Percentiles rank a stretch among this genome's conserved stretches.
phyloP scores from a whole-genome alignment of 2,797 vertebrate species.

The Podargus strigoides region DNA sequence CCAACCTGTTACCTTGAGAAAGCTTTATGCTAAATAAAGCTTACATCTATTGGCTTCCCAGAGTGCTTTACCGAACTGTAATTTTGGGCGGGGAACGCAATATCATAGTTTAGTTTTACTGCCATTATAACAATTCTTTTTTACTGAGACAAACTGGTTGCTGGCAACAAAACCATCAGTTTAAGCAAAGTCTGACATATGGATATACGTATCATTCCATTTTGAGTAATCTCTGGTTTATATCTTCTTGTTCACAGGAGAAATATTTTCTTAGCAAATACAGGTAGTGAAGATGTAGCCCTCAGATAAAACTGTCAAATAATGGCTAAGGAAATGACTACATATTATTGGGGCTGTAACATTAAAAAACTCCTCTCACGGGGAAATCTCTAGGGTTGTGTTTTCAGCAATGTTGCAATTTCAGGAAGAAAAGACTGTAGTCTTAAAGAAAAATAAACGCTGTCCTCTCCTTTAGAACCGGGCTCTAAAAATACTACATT shows the following conservation, averaged over 20 bases:
- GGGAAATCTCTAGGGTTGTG: background rate
- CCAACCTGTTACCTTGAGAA: background rate
- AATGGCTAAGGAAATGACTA: background rate
- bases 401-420: background rate
- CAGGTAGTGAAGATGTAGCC: background rate
- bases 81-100: background rate
- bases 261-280: background rate
- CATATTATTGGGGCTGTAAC: background rate
- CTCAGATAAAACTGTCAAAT: background rate
- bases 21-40: background rate
- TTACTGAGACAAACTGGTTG: background rate
- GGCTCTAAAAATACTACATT: slow-evolving; percentile 8
- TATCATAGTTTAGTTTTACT: background rate
- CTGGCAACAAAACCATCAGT: background rate
- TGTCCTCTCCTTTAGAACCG: background rate
- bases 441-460: slow-evolving; percentile 46
- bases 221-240: background rate
- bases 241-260: background rate
- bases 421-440: background rate
- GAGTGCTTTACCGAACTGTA: background rate
- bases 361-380: background rate
- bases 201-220: background rate
- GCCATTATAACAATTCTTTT: background rate
- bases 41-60: background rate
- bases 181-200: background rate